These are phyloP conservation scores for Rallus crepitans DNA, from an alignment of 2,797 vertebrate genomes.

Conservation along the genomic window DNA sequence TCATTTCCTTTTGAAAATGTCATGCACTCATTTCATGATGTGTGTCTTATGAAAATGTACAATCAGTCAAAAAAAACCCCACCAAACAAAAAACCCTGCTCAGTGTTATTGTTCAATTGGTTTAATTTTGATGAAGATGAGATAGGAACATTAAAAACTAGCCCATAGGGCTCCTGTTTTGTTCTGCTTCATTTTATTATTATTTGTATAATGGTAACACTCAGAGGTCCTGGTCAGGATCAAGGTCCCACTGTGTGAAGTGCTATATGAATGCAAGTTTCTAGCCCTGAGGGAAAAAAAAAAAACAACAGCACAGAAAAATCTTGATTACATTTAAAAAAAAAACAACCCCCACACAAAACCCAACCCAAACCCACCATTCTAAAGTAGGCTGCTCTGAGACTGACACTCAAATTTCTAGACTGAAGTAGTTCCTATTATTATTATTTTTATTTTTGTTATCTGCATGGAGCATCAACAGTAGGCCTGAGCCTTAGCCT, in stretches of 20 bases:
- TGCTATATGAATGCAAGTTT: neutral
- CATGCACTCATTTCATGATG: neutral
- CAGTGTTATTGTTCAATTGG: conserved; percentile 6
- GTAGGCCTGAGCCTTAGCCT: neutral
- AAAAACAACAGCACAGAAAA: neutral
- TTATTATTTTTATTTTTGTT: neutral
- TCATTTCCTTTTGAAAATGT: conserved; percentile 38
- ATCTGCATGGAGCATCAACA: neutral
- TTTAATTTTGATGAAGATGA: conserved; percentile 56
- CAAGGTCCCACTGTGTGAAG: conserved; percentile 34
- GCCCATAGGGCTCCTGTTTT: conserved; percentile 25
- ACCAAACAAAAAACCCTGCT: neutral
- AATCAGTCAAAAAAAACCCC: neutral
- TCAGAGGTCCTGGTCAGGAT: conserved; percentile 23
- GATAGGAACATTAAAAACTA: conserved; percentile 20
- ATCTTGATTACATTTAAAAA: neutral
- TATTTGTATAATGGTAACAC: conserved; percentile 38
- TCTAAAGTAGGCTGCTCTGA: neutral
- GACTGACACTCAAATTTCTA: neutral
- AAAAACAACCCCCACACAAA: too few relatives aligned
- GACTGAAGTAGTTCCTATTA: neutral
- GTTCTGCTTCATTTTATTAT: conserved; percentile 50
- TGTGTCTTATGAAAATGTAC: conserved; percentile 15
- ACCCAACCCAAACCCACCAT: neutral
- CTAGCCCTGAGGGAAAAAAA: neutral